Conservation (phyloP, 2,797 vertebrate genomes). For the Takifugu ocellatus region DNA sequence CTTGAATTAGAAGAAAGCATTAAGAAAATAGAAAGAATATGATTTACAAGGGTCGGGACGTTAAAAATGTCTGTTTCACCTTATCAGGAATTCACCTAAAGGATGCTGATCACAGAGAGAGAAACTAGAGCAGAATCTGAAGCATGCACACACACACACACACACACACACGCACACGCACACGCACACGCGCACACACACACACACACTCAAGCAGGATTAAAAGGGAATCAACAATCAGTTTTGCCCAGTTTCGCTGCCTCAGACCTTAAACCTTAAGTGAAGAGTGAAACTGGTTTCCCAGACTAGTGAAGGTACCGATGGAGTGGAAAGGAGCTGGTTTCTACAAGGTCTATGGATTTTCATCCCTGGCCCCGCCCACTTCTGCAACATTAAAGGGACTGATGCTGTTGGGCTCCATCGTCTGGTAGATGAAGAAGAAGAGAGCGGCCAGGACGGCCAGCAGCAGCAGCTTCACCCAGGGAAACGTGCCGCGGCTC, state of each 20-base stretch:
- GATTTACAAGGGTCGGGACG: constrained; percentile 23
- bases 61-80: background rate
- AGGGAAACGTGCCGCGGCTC: constrained; percentile 73
- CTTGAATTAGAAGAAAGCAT: constrained; percentile 48
- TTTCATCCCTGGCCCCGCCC: background rate
- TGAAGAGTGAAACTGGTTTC: too few relatives aligned
- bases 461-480: constrained; percentile 88
- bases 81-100: too few relatives aligned
- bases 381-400: constrained; percentile 66
- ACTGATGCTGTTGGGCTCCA: constrained; percentile 88
- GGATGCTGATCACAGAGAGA: too few relatives aligned
- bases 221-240: too few relatives aligned
- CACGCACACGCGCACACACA: background rate
- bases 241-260: too few relatives aligned
- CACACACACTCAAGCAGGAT: background rate
- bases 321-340: too few relatives aligned
- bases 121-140: background rate
- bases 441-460: constrained; percentile 78
- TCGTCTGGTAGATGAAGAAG: constrained; percentile 90
- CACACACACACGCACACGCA: background rate
- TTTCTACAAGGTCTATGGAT: background rate
- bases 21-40: constrained; percentile 42
- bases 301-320: too few relatives aligned
- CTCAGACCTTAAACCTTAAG: too few relatives aligned
- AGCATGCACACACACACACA: background rate